Base-by-base conservation (phyloP, 2,888 invertebrate genomes). In the Podotricha telesiphe region DNA sequence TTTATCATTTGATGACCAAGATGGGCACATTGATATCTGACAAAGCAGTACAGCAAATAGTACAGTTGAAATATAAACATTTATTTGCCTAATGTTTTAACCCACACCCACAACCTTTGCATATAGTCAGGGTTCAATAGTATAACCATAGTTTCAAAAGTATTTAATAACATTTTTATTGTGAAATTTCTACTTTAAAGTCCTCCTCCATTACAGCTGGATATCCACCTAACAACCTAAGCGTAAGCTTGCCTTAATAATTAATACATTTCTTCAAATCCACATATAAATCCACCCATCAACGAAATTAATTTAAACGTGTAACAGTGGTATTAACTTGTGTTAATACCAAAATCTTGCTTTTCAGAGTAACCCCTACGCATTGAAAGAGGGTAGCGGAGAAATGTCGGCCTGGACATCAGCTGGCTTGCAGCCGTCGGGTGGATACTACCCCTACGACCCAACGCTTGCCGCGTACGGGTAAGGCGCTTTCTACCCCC, bases 361-460 rank as follows among this genome's bases (percentile, higher is more conserved):
- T 86, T 95, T 96, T 76, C 95, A 97, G 97, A 96, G 97, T 88
- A 97, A 97, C 94, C 97, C 97, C 77, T 97, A 97, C 91, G 96
- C 96, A 79, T 93, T 98, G 89, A 98, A 98, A 94, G 95, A 97
- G 88, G 95, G 96, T 81, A 95, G 96, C 82, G 95, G 97, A 66
- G 98, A 98, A 88, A 97, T 97, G 97, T 95, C 96, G 74, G 97
- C 97, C 80, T 98, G 98, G 98, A 97, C 97, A 79, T 97, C 97
- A 74, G 97, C 97, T 72, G 97, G 97, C 73, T 94, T 98, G 69
- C 97, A 98, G 91, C 97, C 98, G 84, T 96, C 97, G 76, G 96
- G 97, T 75, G 97, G 97, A 82, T 98, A 98, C 94, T 97, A 98
- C 94, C 97, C 97, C 77, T 98, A 98, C 93, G 98, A 98, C 94